phyloP scores from a whole-genome alignment of 2,113 vertebrate species.

The Tragelaphus buxtoni region DNA sequence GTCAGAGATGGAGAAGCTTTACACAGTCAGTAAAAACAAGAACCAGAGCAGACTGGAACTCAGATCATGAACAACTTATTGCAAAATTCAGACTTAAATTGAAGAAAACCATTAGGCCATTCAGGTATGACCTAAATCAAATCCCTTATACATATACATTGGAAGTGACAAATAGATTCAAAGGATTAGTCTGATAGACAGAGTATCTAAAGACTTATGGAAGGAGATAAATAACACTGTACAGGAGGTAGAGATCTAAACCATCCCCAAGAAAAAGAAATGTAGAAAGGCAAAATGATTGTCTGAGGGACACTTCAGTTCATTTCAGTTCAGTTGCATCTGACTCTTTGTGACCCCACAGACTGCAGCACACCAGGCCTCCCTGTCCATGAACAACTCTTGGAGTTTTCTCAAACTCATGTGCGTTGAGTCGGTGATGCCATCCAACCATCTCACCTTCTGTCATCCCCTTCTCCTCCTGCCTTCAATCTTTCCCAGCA shows the following conservation, averaged over 20 bases:
- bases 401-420: not conserved
- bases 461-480: not conserved
- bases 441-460: not conserved
- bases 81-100: not conserved
- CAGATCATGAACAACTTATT: not conserved
- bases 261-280: too few relatives aligned
- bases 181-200: too few relatives aligned
- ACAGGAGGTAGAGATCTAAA: too few relatives aligned
- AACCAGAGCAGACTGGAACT: not conserved
- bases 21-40: not conserved
- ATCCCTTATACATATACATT: too few relatives aligned
- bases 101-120: not conserved
- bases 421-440: not conserved
- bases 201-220: too few relatives aligned
- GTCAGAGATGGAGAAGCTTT: too few relatives aligned
- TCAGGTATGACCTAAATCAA: too few relatives aligned
- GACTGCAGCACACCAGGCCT: not conserved
- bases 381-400: not conserved
- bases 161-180: too few relatives aligned
- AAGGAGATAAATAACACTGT: too few relatives aligned
- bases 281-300: too few relatives aligned
- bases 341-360: not conserved
- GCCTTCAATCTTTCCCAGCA: not conserved
- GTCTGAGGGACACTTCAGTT: not conserved
- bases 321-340: not conserved